These are phyloP conservation scores for Paralinhomoeus sp. DNA, from an alignment of 2,888 invertebrate genomes.

Conservation along the genomic window DNA sequence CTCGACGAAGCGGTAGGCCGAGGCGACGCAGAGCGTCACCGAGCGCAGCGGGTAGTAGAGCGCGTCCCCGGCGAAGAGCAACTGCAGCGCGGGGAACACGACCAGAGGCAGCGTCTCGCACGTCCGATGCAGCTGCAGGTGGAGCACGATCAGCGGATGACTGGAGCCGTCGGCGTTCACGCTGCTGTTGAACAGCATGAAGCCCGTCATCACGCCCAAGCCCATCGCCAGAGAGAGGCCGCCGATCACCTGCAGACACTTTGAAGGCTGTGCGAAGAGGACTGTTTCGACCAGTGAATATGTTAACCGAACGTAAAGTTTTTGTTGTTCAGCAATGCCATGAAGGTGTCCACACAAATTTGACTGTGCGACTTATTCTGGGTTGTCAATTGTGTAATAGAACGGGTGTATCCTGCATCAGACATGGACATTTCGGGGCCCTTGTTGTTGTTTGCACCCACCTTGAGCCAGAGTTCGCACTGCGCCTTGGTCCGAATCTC, in stretches of 20 bases:
- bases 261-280: not conserved
- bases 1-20: conserved; percentile 1
- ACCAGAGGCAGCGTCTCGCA: conserved; percentile 1
- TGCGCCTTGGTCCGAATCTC: no score
- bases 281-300: not conserved
- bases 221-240: not conserved
- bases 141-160: conserved; percentile 2
- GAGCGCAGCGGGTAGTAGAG: conserved; percentile 2
- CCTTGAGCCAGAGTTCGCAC: not conserved
- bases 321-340: no score
- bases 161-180: no score
- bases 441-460: no score
- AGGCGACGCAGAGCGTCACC: not conserved
- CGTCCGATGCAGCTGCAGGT: conserved; percentile 1
- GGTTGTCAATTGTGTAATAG: no score
- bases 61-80: not conserved
- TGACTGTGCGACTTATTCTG: no score
- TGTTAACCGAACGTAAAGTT: no score
- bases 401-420: no score
- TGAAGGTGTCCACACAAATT: no score
- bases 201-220: not conserved
- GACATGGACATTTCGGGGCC: no score
- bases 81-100: conserved; percentile 1
- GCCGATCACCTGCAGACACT: not conserved
- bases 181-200: not conserved